Conservation (phyloP, 1,140 invertebrate species). For the Dendroctonus valens region DNA sequence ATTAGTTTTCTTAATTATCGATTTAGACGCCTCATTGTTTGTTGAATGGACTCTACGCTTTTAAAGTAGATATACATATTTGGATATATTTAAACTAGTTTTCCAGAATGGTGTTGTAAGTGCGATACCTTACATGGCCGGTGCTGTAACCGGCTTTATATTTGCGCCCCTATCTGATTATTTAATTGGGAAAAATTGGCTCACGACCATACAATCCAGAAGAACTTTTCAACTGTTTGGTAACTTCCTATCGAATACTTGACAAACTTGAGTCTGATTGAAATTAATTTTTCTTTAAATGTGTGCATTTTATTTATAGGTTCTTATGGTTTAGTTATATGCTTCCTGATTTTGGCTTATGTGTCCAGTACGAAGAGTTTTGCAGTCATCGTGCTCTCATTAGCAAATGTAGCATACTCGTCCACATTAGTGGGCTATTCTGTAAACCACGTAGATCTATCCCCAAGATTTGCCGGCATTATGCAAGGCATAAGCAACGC, state of each 20-base stretch:
- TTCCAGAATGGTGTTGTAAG: conserved; percentile 47
- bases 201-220: conserved; percentile 54
- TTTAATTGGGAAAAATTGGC: conserved; percentile 57
- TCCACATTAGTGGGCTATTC: conserved; percentile 68
- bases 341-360: conserved; percentile 62
- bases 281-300: neutral
- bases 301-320: conserved; percentile 47
- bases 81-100: conserved; percentile 45
- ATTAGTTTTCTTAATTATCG: too few species aligned
- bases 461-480: conserved; percentile 67
- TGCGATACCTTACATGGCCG: conserved; percentile 41
- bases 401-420: conserved; percentile 73
- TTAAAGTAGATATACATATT: too few species aligned
- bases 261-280: neutral
- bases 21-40: too few species aligned
- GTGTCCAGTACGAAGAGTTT: conserved; percentile 55
- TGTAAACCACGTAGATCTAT: conserved; percentile 71
- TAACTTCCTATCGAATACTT: conserved; percentile 39
- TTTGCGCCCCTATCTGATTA: conserved; percentile 28
- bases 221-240: conserved; percentile 66
- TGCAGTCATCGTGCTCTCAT: conserved; percentile 58
- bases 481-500: conserved; percentile 78
- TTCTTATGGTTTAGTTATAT: conserved; percentile 57
- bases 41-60: too few species aligned
- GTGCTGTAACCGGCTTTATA: conserved; percentile 35